phyloP scores from a whole-genome alignment of 2,888 invertebrate genomes.

The Sepioteuthis lessoniana region DNA sequence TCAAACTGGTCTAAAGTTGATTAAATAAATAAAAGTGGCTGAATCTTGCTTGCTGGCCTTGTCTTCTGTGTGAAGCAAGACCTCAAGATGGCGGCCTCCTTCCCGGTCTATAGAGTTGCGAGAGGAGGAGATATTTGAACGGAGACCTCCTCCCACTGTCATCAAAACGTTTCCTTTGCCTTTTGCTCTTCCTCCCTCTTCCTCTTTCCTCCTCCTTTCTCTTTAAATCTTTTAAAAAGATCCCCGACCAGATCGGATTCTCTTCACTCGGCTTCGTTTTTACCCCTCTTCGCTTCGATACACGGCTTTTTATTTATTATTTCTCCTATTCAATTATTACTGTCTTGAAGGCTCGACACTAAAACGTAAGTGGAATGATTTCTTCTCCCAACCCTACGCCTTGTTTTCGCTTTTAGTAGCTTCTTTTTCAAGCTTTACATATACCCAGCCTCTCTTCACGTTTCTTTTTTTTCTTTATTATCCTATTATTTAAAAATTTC shows the following conservation, averaged over 20 bases:
- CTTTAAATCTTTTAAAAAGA: background rate
- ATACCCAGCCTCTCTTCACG: no score
- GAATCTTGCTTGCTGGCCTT: no score
- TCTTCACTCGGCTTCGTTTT: background rate
- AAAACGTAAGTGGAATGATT: background rate
- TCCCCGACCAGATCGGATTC: background rate
- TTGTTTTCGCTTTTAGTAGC: background rate
- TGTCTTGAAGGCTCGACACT: background rate
- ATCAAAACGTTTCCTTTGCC: background rate
- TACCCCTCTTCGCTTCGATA: background rate
- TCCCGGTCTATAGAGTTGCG: conserved; percentile 35
- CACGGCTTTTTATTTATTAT: background rate
- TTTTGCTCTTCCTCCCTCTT: background rate
- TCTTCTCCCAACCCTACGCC: background rate
- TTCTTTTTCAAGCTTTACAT: no score
- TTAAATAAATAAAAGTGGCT: no score
- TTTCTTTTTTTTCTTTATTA: no score
- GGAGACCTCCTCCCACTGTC: background rate
- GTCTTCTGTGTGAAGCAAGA: background rate
- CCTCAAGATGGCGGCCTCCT: conserved; percentile 48
- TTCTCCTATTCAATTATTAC: background rate
- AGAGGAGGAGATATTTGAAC: background rate
- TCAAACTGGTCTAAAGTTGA: no score
- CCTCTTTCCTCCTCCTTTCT: background rate
- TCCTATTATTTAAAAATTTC: no score